Conservation (phyloP, 2,888 invertebrate species). For the Osmoderma eremita region DNA sequence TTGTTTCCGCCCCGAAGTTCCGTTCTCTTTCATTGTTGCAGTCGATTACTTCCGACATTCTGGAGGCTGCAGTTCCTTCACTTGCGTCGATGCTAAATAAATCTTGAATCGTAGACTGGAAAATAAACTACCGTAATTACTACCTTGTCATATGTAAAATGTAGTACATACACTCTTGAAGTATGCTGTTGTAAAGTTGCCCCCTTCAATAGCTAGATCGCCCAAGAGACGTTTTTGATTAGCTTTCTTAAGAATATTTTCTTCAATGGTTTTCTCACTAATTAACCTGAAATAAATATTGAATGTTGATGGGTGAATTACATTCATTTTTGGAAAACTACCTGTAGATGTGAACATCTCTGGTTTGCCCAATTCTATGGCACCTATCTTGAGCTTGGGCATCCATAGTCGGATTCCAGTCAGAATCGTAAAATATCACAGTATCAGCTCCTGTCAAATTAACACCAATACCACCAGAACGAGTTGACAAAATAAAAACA, state of each 20-base stretch:
- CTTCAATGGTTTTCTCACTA: conserved; percentile 97
- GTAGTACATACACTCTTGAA: conserved; percentile 79
- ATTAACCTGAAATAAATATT: conserved; percentile 75
- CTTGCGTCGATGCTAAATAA: conserved; percentile 82
- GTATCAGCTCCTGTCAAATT: conserved; percentile 99
- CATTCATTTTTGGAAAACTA: conserved; percentile 51
- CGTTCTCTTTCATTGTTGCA: conserved; percentile 63
- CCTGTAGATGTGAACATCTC: conserved; percentile 97
- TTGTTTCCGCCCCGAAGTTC: conserved; percentile 50
- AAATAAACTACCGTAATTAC: conserved; percentile 39
- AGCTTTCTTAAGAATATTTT: conserved; percentile 98
- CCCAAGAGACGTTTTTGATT: conserved; percentile 96
- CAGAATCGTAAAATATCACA: conserved; percentile 99
- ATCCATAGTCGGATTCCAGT: conserved; percentile 99
- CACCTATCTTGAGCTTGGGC: conserved; percentile 96
- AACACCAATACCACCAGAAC: conserved; percentile 97
- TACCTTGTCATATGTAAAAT: conserved; percentile 21
- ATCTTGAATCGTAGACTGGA: conserved; percentile 89
- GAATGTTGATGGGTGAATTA: too few species aligned
- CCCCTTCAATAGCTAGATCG: conserved; percentile 97
- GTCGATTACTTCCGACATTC: conserved; percentile 70
- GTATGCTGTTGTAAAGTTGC: conserved; percentile 97
- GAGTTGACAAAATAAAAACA: conserved; percentile 96
- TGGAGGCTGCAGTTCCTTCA: conserved; percentile 69
- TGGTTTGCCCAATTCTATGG: conserved; percentile 98